Base-by-base conservation (phyloP, 92 coral and sea anemone species). In the Bergia puertoricense region DNA sequence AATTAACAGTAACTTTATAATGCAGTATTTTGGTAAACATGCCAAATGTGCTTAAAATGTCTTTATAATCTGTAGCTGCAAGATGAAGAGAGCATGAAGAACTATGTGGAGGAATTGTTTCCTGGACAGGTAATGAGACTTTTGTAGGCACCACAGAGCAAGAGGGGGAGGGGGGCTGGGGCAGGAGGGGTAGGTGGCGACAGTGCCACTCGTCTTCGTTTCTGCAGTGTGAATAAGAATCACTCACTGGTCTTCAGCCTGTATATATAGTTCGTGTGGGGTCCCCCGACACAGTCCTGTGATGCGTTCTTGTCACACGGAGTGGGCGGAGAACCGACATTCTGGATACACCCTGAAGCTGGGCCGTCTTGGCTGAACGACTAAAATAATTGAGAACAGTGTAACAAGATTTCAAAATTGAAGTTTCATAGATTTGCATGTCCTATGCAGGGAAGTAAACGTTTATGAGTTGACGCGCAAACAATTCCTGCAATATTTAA, bases 111-210 rank as follows among this genome's bases (percentile, higher is more conserved):
- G 30, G 94, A 92, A 45, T 88, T 95, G 71, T 96, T 95, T 85
- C 98, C 98, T 22, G 96, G 92, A 39, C 92, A 96, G 99, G 99
- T 96, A 91, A 57, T 88, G 36, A 73, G n/a, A 4, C 30, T 1
- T 54, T 56, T 54, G 59, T 30, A 30, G 30, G 30, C 30, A 30
- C 30, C 30, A 30, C 30, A 30, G 30, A 30, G 30, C 30, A 30
- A 30, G 30, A 46, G 50, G 50, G 30, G 50, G 50, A 46, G 5
- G 50, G 50, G 4, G 8, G 50, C 5, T 46, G 50, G 5, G 2
- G 50, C 30, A 30, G 30, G 30, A 30, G 50, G 50, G 8, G 2
- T 46, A 46, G 50, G 50, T 6, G 50, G 50, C 50, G 5, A 46
- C 50, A 56, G 8, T 48, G 8, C 5, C 54, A 4, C 0, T 8